Percentiles rank a stretch among this genome's conserved stretches.
phyloP scores from a whole-genome alignment of 1,140 invertebrate species.

The Drosophila nigromelanica region DNA sequence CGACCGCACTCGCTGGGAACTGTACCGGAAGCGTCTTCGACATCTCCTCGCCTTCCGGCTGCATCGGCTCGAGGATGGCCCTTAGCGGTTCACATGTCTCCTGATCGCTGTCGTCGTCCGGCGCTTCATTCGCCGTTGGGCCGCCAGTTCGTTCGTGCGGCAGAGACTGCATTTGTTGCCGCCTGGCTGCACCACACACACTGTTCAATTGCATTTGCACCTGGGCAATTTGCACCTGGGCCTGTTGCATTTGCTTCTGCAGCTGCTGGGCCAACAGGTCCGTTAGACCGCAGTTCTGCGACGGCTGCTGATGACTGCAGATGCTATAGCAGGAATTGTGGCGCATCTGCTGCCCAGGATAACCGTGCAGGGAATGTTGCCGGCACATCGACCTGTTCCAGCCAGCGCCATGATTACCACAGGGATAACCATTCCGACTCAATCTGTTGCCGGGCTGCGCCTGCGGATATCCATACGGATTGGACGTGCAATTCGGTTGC shows the following conservation, averaged over 20 bases:
- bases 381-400: background rate
- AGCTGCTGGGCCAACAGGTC: slow-evolving; percentile 53
- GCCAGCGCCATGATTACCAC: background rate
- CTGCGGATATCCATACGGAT: background rate
- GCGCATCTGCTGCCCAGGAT: background rate
- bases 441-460: background rate
- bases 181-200: slow-evolving; percentile 15
- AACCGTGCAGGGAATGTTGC: background rate
- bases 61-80: background rate
- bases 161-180: slow-evolving; percentile 12
- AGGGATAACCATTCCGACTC: background rate
- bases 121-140: background rate
- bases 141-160: background rate
- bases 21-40: too few species aligned
- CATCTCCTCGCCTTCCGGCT: background rate
- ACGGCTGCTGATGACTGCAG: background rate
- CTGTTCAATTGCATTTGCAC: slow-evolving; percentile 49
- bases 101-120: background rate
- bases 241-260: slow-evolving; percentile 52
- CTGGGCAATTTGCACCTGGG: slow-evolving; percentile 53
- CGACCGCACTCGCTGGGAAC: background rate
- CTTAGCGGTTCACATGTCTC: background rate
- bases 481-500: background rate
- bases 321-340: background rate
- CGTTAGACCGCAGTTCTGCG: slow-evolving; percentile 28